phyloP scores from a whole-genome alignment of 2,113 vertebrate genomes.

The Tachysurus fulvidraco region DNA sequence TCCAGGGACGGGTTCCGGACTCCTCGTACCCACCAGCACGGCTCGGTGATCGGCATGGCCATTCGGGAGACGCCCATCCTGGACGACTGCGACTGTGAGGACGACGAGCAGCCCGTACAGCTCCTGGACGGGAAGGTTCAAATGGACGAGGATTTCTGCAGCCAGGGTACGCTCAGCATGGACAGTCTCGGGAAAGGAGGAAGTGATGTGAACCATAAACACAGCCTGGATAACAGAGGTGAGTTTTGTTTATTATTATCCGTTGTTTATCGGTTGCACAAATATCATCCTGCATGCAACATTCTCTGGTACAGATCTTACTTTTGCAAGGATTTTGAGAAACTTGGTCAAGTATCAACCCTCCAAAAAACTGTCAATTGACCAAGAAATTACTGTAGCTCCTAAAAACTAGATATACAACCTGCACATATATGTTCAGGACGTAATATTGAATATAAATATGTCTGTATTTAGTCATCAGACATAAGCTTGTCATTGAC shows the following conservation, averaged over 20 bases:
- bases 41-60: slow-evolving; percentile 91
- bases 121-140: slow-evolving; percentile 65
- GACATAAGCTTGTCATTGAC: too few relatives aligned
- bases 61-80: slow-evolving; percentile 96
- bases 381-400: neutral
- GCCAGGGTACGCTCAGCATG: slow-evolving; percentile 71
- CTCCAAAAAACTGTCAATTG: neutral
- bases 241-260: too few relatives aligned
- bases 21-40: slow-evolving; percentile 82
- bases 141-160: slow-evolving; percentile 79
- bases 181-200: slow-evolving; percentile 78
- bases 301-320: neutral
- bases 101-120: slow-evolving; percentile 80
- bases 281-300: neutral
- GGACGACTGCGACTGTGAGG: slow-evolving; percentile 91
- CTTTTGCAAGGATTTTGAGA: neutral
- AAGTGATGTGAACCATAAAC: slow-evolving; percentile 77
- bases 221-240: slow-evolving; percentile 88
- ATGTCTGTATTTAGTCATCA: neutral
- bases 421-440: neutral
- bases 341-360: neutral
- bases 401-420: neutral
- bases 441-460: neutral
- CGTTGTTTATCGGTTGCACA: neutral
- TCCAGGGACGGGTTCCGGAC: slow-evolving; percentile 87